phyloP scores from a whole-genome alignment of 1,140 invertebrate species.

The Triops cancriformis region DNA sequence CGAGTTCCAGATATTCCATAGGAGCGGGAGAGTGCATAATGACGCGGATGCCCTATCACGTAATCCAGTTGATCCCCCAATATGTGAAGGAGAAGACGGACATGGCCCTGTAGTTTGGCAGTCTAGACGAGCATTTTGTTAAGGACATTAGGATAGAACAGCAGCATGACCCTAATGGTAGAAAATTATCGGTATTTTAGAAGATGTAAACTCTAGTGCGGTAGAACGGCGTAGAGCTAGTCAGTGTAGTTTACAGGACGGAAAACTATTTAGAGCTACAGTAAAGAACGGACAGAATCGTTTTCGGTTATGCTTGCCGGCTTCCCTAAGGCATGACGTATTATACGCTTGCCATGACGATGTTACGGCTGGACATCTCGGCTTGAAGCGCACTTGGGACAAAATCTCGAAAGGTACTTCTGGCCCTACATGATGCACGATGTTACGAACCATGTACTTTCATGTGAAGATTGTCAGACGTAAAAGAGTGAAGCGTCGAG shows the following conservation, averaged over 20 bases:
- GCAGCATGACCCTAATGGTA: not conserved
- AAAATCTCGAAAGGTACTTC: constrained; percentile 15
- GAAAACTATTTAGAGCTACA: not conserved
- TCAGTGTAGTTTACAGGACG: not conserved
- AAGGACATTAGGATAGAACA: too few relatives aligned
- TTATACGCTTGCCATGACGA: constrained; percentile 14
- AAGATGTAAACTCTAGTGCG: not conserved
- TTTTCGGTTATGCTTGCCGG: not conserved
- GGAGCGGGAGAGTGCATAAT: constrained; percentile 30
- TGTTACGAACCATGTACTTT: constrained; percentile 18
- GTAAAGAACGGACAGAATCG: constrained; percentile 7
- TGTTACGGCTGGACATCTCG: not conserved
- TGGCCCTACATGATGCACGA: constrained; percentile 21
- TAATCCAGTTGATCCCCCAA: not conserved
- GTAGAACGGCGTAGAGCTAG: not conserved
- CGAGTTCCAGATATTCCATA: constrained; percentile 31
- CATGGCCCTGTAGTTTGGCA: not conserved
- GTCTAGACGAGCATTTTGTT: not conserved
- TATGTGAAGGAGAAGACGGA: not conserved
- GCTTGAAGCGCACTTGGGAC: not conserved
- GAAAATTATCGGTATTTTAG: not conserved
- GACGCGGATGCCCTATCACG: constrained; percentile 29
- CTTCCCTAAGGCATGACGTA: not conserved
- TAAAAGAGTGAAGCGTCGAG: constrained; percentile 17
- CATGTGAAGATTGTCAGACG: constrained; percentile 22